Conservation (phyloP, 2,113 vertebrate genomes). For the Antechinus flavipes region DNA sequence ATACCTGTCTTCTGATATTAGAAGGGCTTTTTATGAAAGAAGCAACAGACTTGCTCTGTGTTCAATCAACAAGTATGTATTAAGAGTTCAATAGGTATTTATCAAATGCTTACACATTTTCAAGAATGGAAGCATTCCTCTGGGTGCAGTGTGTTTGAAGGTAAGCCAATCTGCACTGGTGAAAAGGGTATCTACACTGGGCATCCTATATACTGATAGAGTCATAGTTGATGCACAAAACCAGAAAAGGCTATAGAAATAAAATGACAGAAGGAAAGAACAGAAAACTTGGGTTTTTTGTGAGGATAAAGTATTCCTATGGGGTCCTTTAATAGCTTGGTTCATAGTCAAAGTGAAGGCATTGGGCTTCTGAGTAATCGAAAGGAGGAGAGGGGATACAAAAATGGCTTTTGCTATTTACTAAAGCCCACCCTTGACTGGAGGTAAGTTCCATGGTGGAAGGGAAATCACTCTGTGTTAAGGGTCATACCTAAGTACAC, state of each 20-base stretch:
- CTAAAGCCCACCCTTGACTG: neutral
- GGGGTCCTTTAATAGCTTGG: neutral
- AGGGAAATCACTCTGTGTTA: neutral
- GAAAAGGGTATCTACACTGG: neutral
- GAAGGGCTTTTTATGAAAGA: neutral
- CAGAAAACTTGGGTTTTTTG: neutral
- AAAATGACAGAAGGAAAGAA: neutral
- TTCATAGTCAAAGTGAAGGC: neutral
- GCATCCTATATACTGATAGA: neutral
- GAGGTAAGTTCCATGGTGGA: neutral
- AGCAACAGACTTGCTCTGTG: neutral
- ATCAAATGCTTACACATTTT: neutral
- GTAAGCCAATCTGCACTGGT: neutral
- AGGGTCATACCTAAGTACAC: no score
- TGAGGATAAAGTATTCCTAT: neutral
- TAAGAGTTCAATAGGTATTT: neutral
- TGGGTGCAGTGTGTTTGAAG: neutral
- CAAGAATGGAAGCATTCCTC: neutral
- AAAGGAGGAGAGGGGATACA: neutral
- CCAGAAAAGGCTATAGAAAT: neutral
- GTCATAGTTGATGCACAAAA: neutral
- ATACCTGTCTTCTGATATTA: neutral
- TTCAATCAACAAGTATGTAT: neutral
- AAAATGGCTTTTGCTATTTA: neutral
- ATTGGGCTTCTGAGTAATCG: neutral